Percentiles rank a stretch among this genome's conserved stretches.
These are phyloP conservation scores for Phalloptychus januarius DNA, from an alignment of 2,797 vertebrate species.

Conservation along the genomic window DNA sequence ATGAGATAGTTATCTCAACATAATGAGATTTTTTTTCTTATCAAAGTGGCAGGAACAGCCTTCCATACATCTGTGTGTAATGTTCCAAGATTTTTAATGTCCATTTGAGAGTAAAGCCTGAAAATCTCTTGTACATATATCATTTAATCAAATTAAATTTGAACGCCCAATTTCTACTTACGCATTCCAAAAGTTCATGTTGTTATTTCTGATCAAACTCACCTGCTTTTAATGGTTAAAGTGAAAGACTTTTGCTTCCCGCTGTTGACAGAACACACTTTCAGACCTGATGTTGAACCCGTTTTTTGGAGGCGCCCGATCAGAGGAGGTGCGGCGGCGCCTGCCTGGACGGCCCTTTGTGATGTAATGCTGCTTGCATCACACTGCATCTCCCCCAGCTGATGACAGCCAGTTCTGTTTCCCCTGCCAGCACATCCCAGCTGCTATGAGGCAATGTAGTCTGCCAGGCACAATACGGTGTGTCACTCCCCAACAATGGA, in stretches of 20 bases:
- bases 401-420: conserved; percentile 78
- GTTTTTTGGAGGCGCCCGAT: conserved; percentile 25
- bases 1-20: too few species aligned
- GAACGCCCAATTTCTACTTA: neutral
- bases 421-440: conserved; percentile 79
- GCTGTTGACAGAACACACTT: neutral
- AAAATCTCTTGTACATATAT: neutral
- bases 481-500: conserved; percentile 77
- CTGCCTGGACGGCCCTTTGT: conserved; percentile 49
- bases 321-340: conserved; percentile 10
- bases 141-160: neutral
- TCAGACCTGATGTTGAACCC: conserved; percentile 37
- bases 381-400: conserved; percentile 68
- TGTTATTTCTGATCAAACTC: neutral
- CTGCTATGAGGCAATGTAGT: conserved; percentile 81
- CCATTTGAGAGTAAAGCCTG: neutral
- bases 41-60: too few species aligned
- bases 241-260: neutral
- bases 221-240: neutral
- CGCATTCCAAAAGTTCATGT: neutral
- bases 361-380: conserved; percentile 77
- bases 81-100: neutral
- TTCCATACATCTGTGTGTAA: neutral
- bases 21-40: too few species aligned
- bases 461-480: conserved; percentile 79